Conservation (phyloP, 23 tunicate species). For the Ciona savignyi region DNA sequence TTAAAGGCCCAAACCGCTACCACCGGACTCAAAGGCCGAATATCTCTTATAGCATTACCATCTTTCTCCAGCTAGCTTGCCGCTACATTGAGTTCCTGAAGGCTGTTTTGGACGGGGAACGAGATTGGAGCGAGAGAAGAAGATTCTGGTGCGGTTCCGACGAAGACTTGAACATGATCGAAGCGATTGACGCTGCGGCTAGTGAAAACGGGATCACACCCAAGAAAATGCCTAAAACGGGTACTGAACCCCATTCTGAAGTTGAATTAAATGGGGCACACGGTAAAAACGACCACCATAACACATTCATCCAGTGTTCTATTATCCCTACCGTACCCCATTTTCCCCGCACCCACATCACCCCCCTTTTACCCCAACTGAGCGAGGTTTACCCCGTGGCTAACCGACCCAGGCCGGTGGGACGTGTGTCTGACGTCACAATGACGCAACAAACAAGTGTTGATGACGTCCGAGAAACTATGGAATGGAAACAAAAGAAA, state of each 20-base stretch:
- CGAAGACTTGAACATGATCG: conserved; percentile 47
- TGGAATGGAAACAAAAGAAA: background rate
- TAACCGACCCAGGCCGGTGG: background rate
- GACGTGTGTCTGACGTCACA: background rate
- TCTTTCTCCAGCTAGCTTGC: conserved; percentile 50
- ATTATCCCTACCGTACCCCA: background rate
- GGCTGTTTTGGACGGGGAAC: conserved; percentile 51
- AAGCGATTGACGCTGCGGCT: conserved; percentile 76
- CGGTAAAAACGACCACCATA: background rate
- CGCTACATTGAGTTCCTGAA: conserved; percentile 62
- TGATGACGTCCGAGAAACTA: background rate
- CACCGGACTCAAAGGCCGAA: too few relatives aligned
- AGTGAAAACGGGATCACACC: background rate
- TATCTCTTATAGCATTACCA: too few relatives aligned
- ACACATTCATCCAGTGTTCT: background rate
- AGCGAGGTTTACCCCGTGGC: background rate
- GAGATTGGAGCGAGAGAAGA: conserved; percentile 42
- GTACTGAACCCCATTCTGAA: background rate
- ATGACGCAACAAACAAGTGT: background rate
- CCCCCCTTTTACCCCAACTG: background rate
- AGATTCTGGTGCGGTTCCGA: conserved; percentile 67
- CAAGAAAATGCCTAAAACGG: background rate
- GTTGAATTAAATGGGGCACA: too few relatives aligned
- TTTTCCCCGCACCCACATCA: background rate
- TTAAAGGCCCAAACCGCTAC: too few relatives aligned